A percentile compares a stretch with the other conserved stretches of the same genome.
Conservation (phyloP, 2,797 vertebrate species). For the Salarias fasciatus region DNA sequence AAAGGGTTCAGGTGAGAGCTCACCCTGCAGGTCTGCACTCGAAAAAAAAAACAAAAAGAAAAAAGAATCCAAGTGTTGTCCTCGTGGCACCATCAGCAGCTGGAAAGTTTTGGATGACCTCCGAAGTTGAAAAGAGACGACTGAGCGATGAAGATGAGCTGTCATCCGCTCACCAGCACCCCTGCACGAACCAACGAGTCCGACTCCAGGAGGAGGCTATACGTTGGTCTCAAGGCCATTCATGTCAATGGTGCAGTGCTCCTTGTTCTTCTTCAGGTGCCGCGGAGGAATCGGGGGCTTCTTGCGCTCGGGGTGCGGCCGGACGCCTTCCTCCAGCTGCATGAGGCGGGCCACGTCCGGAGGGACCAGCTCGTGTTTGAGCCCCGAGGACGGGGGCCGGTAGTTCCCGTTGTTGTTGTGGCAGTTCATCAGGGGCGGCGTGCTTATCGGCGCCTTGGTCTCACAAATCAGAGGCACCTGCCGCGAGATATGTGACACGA, state of each 20-base stretch:
- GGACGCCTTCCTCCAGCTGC: slow-evolving; percentile 89
- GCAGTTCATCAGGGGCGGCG: slow-evolving; percentile 87
- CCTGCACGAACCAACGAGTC: neutral
- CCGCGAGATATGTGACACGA: neutral
- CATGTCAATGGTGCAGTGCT: slow-evolving; percentile 93
- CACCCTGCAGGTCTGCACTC: slow-evolving; percentile 12
- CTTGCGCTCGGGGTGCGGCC: slow-evolving; percentile 72
- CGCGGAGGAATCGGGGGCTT: slow-evolving; percentile 79
- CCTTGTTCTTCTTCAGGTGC: slow-evolving; percentile 83
- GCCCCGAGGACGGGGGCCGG: slow-evolving; percentile 74
- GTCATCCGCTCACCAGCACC: slow-evolving; percentile 9
- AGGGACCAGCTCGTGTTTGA: slow-evolving; percentile 73
- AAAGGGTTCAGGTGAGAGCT: slow-evolving; percentile 6
- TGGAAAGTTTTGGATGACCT: no score
- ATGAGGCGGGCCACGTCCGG: slow-evolving; percentile 87
- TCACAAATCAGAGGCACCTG: slow-evolving; percentile 90
- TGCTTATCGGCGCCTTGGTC: slow-evolving; percentile 83
- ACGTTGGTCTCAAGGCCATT: slow-evolving; percentile 95
- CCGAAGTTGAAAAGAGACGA: neutral
- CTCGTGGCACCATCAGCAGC: neutral
- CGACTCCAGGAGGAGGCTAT: slow-evolving; percentile 52
- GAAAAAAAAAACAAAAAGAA: neutral
- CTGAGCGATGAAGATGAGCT: slow-evolving; percentile 3
- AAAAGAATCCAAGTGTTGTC: neutral
- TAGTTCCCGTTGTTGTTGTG: slow-evolving; percentile 93